Percentiles rank a stretch among this genome's conserved stretches.
Conservation (phyloP, 2,888 invertebrate species). For the Cerceris ruficornis region DNA sequence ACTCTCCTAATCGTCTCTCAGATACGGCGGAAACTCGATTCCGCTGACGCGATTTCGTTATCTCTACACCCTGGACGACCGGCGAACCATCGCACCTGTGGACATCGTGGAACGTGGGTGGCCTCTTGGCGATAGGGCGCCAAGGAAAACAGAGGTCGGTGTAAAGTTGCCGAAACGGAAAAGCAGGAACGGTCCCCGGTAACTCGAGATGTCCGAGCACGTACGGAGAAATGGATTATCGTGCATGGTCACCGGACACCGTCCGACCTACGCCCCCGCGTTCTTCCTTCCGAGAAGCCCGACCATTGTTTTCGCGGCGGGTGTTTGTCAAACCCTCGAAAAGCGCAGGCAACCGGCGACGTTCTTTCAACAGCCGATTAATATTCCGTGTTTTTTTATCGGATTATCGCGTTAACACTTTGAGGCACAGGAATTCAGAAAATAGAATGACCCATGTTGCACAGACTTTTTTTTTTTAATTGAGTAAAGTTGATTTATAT, state of each 20-base stretch:
- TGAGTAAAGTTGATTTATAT: too few species aligned
- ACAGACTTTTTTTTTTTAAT: too few species aligned
- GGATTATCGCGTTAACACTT: neutral
- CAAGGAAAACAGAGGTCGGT: constrained; percentile 34
- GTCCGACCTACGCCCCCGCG: constrained; percentile 19
- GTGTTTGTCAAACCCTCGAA: constrained; percentile 12
- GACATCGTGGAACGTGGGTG: constrained; percentile 29
- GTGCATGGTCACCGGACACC: constrained; percentile 44
- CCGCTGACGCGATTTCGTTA: constrained; percentile 15
- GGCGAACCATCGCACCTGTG: constrained; percentile 31
- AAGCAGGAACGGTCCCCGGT: constrained; percentile 18
- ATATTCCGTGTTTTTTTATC: neutral
- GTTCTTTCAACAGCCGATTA: neutral
- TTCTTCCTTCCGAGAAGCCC: constrained; percentile 38
- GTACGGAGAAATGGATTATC: constrained; percentile 41
- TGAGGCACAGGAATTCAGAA: too few species aligned
- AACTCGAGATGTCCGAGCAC: constrained; percentile 25
- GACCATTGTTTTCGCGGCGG: constrained; percentile 30
- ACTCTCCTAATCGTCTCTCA: neutral
- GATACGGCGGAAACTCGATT: constrained; percentile 30
- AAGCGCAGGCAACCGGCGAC: neutral
- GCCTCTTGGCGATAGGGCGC: constrained; percentile 34
- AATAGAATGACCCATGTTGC: too few species aligned
- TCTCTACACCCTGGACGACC: constrained; percentile 6
- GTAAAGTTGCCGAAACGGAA: constrained; percentile 59